Percentiles rank a stretch among this genome's conserved stretches.
phyloP scores from a whole-genome alignment of 2,888 invertebrate genomes.

The Pammene fasciana region DNA sequence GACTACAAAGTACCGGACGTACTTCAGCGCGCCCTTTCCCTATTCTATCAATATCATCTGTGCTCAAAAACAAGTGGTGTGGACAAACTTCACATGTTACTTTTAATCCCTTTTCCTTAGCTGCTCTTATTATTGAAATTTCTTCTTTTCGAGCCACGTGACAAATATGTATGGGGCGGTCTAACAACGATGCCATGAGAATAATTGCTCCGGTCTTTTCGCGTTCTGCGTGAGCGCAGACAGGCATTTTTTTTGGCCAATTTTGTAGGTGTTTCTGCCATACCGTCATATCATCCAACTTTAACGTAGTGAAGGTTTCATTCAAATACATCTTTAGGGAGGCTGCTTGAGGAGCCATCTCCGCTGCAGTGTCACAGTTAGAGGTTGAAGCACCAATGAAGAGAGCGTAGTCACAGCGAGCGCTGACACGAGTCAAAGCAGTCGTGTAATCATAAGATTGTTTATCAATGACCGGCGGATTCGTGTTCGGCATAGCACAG shows the following conservation, averaged over 20 bases:
- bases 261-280: constrained; percentile 97
- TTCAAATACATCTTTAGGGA: constrained; percentile 99
- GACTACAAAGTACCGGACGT: constrained; percentile 91
- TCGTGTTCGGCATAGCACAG: constrained; percentile 99
- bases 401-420: constrained; percentile 97
- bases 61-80: constrained; percentile 97
- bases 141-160: constrained; percentile 99
- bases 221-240: constrained; percentile 98
- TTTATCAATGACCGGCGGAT: constrained; percentile 94
- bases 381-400: constrained; percentile 95
- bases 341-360: constrained; percentile 91
- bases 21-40: constrained; percentile 91
- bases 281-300: constrained; percentile 91
- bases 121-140: constrained; percentile 93
- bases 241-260: constrained; percentile 96
- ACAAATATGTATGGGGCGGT: constrained; percentile 96
- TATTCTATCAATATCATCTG: constrained; percentile 88
- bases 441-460: constrained; percentile 90
- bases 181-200: constrained; percentile 92
- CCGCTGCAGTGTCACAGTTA: constrained; percentile 88
- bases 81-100: constrained; percentile 99
- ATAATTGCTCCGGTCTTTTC: constrained; percentile 98
- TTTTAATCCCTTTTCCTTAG: constrained; percentile 94
- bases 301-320: constrained; percentile 96
- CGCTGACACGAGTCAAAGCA: constrained; percentile 91